Evolutionary conservation across 2,113 vertebrate species (phyloP).

Genomic region (Ciconia boyciana): DNA sequence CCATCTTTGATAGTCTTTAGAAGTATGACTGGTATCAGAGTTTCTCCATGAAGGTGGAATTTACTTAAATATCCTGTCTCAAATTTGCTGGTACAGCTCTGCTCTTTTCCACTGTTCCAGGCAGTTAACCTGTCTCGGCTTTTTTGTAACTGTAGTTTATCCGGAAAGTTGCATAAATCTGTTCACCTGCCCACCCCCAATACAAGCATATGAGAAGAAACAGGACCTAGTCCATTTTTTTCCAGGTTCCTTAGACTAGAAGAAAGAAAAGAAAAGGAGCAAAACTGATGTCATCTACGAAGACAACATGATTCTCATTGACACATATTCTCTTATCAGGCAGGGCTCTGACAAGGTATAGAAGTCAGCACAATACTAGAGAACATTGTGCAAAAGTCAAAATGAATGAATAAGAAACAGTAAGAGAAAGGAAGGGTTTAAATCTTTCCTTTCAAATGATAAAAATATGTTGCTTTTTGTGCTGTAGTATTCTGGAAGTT

Average conservation of each 20-base stretch:
- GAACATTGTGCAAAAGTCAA: neutral
- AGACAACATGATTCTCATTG: neutral
- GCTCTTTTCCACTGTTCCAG: neutral
- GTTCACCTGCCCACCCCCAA: too few relatives aligned
- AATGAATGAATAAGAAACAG: neutral
- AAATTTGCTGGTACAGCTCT: neutral
- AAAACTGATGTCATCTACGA: neutral
- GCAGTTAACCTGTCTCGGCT: neutral
- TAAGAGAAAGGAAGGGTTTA: neutral
- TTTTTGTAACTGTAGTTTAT: neutral
- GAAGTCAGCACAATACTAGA: neutral
- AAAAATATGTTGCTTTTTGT: neutral
- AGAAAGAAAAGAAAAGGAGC: neutral
- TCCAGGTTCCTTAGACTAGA: neutral
- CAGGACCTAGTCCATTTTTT: neutral
- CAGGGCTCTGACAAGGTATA: neutral
- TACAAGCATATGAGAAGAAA: neutral
- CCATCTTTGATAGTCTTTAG: neutral
- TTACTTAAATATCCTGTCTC: neutral
- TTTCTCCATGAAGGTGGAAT: neutral
- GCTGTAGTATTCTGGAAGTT: neutral
- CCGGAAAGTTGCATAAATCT: neutral
- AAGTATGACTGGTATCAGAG: neutral
- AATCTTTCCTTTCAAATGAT: neutral
- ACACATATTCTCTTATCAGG: neutral